A percentile compares a stretch with the other conserved stretches of the same genome.
These are phyloP conservation scores for Sacculina carcini DNA, from an alignment of 2,888 invertebrate species.

Conservation along the genomic window DNA sequence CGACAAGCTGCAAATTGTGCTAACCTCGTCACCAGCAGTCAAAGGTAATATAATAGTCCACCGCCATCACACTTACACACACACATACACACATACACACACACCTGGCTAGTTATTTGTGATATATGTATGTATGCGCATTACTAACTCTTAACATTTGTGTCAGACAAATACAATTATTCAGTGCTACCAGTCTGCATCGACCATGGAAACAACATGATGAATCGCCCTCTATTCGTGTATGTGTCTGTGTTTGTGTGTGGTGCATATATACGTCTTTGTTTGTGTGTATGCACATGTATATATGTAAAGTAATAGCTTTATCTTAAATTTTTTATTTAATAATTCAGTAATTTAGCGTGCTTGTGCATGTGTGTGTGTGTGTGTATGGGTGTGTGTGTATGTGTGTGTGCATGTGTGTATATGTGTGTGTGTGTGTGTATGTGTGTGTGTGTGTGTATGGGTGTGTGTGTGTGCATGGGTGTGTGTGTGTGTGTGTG, in stretches of 20 bases:
- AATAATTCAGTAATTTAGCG: constrained; percentile 1
- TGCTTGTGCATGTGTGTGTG: constrained; percentile 5
- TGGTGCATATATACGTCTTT: not conserved
- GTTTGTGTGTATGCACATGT: not conserved
- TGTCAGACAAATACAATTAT: not conserved
- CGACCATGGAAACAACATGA: not conserved
- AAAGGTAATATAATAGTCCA: not conserved
- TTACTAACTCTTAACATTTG: not conserved
- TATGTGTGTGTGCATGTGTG: constrained; percentile 6
- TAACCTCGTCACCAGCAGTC: too few species aligned
- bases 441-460: constrained; percentile 4
- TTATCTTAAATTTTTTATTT: not conserved
- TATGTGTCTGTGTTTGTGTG: not conserved
- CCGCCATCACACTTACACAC: not conserved
- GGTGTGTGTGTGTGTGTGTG: too few species aligned
- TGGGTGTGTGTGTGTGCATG: too few species aligned
- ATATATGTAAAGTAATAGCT: not conserved
- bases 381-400: too few species aligned
- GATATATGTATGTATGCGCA: not conserved
- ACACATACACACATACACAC: not conserved
- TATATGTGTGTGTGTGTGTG: constrained; percentile 6
- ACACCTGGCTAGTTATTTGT: not conserved
- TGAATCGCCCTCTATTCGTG: not conserved
- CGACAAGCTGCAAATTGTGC: too few species aligned
- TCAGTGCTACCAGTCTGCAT: not conserved